These are phyloP conservation scores for Torymus texanus DNA, from an alignment of 2,888 invertebrate species.

Conservation along the genomic window DNA sequence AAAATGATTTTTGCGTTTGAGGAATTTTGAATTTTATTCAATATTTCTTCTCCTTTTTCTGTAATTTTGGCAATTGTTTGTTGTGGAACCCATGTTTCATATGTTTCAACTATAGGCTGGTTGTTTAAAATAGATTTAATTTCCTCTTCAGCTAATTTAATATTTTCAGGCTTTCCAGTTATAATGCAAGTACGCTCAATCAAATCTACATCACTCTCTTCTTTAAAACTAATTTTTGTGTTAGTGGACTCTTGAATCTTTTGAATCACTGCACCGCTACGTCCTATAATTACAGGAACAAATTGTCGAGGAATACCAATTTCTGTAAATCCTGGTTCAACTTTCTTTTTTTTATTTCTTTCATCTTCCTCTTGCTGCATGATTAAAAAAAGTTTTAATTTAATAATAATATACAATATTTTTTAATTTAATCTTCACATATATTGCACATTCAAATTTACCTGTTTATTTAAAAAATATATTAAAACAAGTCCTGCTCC, in stretches of 20 bases:
- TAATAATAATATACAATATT: background rate
- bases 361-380: conserved; percentile 67
- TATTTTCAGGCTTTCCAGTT: conserved; percentile 81
- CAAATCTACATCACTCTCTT: conserved; percentile 76
- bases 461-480: conserved; percentile 82
- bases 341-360: conserved; percentile 56
- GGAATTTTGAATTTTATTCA: conserved; percentile 82
- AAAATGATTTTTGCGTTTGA: conserved; percentile 85
- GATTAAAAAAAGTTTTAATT: conserved; percentile 23
- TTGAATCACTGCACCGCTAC: conserved; percentile 86
- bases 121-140: conserved; percentile 82
- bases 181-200: conserved; percentile 82
- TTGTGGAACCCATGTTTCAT: conserved; percentile 81
- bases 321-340: conserved; percentile 77
- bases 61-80: conserved; percentile 84
- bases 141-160: conserved; percentile 83
- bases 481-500: conserved; percentile 83
- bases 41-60: conserved; percentile 84
- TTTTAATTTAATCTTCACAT: conserved; percentile 14
- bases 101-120: conserved; percentile 82
- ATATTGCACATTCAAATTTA: conserved; percentile 66
- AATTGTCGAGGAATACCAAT: conserved; percentile 80
- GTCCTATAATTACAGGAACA: conserved; percentile 83
- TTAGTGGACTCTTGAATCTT: conserved; percentile 84
- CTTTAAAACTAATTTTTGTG: conserved; percentile 78